phyloP scores from a whole-genome alignment of 1,140 invertebrate genomes.

The Battus philenor region DNA sequence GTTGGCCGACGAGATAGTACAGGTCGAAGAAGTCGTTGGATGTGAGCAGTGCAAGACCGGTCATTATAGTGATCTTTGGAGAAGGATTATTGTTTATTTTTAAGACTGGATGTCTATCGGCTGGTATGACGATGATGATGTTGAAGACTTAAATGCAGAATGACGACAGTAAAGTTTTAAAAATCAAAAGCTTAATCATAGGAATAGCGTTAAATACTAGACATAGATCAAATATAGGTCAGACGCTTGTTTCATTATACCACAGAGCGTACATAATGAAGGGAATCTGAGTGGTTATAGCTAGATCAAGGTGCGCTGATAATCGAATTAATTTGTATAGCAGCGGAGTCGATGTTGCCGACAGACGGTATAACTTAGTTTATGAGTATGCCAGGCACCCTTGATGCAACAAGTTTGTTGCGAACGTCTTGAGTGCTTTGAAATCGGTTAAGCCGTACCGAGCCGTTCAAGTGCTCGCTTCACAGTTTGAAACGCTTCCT shows the following conservation, averaged over 20 bases:
- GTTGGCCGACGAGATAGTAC: too few relatives aligned
- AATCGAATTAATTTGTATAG: conserved; percentile 69
- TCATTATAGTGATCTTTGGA: too few relatives aligned
- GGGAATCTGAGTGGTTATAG: conserved; percentile 58
- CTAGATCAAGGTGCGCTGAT: conserved; percentile 65
- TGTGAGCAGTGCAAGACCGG: too few relatives aligned
- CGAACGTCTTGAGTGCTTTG: conserved; percentile 68
- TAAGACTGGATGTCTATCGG: too few relatives aligned
- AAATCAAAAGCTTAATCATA: not conserved
- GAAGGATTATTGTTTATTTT: too few relatives aligned
- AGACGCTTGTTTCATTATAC: conserved; percentile 29
- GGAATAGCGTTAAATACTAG: too few relatives aligned
- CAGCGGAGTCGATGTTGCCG: conserved; percentile 57
- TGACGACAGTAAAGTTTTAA: not conserved
- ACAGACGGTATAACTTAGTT: conserved; percentile 68
- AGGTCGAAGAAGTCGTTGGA: too few relatives aligned
- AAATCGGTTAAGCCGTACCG: conserved; percentile 61
- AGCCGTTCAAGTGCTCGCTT: conserved; percentile 37
- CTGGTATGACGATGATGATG: too few relatives aligned
- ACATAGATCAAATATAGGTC: not conserved
- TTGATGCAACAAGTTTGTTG: conserved; percentile 68
- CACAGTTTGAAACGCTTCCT: conserved; percentile 29
- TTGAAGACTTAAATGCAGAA: too few relatives aligned
- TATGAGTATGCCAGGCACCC: conserved; percentile 65
- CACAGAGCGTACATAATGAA: conserved; percentile 39